Conservation (phyloP, 1,140 invertebrate species). For the Drosophila ogumai region DNA sequence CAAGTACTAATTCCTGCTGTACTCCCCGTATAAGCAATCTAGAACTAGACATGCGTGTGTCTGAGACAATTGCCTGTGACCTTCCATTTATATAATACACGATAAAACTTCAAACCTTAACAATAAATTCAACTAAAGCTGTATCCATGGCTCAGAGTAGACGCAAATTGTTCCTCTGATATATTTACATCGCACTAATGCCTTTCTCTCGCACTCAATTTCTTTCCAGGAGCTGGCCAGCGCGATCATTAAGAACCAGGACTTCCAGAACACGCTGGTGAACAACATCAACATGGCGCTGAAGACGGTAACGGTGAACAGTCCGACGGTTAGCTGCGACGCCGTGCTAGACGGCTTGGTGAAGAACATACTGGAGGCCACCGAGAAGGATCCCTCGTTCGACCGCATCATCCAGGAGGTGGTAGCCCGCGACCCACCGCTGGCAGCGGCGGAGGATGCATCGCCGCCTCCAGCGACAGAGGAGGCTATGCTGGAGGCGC, state of each 20-base stretch:
- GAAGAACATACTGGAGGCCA: slow-evolving; percentile 75
- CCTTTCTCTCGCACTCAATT: background rate
- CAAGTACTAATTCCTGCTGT: no score
- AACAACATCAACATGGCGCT: slow-evolving; percentile 77
- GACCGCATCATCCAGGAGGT: slow-evolving; percentile 77
- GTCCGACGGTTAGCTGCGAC: slow-evolving; percentile 49
- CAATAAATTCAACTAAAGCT: no score
- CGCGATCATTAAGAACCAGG: slow-evolving; percentile 70
- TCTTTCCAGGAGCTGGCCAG: slow-evolving; percentile 64
- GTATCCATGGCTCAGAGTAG: no score
- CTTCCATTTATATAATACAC: no score
- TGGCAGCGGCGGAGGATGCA: background rate
- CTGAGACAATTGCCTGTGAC: no score
- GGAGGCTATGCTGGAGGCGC: background rate
- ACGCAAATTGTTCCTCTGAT: no score
- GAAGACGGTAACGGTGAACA: slow-evolving; percentile 54
- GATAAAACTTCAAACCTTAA: no score
- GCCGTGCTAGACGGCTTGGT: slow-evolving; percentile 71
- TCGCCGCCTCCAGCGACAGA: background rate
- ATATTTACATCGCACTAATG: no score
- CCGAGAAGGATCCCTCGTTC: slow-evolving; percentile 80
- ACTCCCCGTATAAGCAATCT: no score
- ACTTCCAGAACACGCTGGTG: slow-evolving; percentile 73
- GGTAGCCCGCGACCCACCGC: slow-evolving; percentile 31
- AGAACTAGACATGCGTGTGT: no score